Evolutionary conservation across 92 coral and sea anemone species (phyloP).

Genomic region (Paragorgia papillata): DNA sequence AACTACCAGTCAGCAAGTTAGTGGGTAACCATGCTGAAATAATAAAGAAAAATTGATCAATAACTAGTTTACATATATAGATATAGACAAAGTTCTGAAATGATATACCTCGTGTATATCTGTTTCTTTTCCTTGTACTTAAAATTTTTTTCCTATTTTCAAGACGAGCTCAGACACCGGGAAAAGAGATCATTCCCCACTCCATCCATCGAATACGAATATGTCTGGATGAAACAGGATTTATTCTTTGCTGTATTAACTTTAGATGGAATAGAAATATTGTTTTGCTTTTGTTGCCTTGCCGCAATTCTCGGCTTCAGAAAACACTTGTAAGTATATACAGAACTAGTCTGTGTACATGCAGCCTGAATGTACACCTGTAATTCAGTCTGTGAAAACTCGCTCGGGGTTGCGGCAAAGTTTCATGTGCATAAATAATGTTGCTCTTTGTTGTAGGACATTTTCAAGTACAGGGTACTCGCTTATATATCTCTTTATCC

Average conservation of each 20-base stretch:
- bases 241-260: constrained; percentile 4
- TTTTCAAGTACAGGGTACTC: constrained; percentile 1
- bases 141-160: too few species aligned
- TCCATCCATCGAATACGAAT: constrained; percentile 29
- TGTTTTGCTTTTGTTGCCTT: constrained; percentile 10
- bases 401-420: too few species aligned
- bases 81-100: too few species aligned
- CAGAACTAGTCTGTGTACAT: not conserved
- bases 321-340: constrained; percentile 35
- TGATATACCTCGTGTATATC: too few species aligned
- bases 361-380: too few species aligned
- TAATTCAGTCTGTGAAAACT: too few species aligned
- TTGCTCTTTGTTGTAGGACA: constrained; percentile 3
- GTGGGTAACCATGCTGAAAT: too few species aligned
- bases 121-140: too few species aligned
- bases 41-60: too few species aligned
- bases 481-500: constrained; percentile 5
- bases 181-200: constrained; percentile 28
- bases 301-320: not conserved
- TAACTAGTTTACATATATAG: too few species aligned
- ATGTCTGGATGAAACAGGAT: constrained; percentile 27
- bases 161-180: not conserved
- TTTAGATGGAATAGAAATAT: constrained; percentile 18
- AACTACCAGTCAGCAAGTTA: too few species aligned
- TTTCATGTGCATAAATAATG: too few species aligned